Conservation (phyloP, 2,113 vertebrate species). For the Trinectes maculatus region DNA sequence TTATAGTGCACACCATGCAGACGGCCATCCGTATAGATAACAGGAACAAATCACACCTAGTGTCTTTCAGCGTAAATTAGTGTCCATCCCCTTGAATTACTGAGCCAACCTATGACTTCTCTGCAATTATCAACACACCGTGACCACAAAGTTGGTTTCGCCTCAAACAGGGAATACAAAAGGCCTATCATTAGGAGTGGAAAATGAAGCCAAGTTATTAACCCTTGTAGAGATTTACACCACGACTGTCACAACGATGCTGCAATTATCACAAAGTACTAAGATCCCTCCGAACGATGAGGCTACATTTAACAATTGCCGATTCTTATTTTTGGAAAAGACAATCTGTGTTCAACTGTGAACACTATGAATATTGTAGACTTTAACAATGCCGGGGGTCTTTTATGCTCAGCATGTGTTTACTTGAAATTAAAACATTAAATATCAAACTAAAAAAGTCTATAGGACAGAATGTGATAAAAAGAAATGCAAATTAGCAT, state of each 20-base stretch:
- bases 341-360: no score
- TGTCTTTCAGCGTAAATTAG: conserved; percentile 76
- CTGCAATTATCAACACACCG: conserved; percentile 62
- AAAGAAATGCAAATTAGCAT: conserved; percentile 17
- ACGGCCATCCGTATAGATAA: conserved; percentile 77
- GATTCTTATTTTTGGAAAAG: neutral
- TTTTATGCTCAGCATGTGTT: neutral
- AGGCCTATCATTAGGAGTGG: conserved; percentile 9
- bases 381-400: neutral
- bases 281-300: neutral
- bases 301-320: no score
- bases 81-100: conserved; percentile 80
- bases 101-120: conserved; percentile 69
- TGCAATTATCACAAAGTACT: conserved; percentile 5
- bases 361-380: neutral
- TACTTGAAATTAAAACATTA: neutral
- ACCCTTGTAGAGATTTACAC: neutral
- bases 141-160: conserved; percentile 15
- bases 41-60: conserved; percentile 73
- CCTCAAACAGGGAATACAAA: conserved; percentile 52
- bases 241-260: neutral
- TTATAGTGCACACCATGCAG: conserved; percentile 71
- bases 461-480: neutral
- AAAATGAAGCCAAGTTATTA: conserved; percentile 36
- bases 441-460: neutral